These are phyloP conservation scores for Aphidius gifuensis DNA, from an alignment of 1,140 invertebrate genomes.

Conservation along the genomic window DNA sequence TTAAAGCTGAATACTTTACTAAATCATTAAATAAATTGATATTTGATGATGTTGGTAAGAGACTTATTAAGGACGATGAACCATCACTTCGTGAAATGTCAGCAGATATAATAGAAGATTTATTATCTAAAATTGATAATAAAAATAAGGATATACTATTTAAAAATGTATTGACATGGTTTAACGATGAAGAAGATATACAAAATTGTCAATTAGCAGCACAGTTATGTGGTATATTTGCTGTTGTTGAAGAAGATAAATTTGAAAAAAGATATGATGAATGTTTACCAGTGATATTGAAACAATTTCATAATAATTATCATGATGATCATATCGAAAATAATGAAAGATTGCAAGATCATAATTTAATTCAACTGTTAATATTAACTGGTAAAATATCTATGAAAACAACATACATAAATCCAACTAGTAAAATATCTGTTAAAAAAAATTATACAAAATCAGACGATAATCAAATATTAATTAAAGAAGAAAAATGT, in stretches of 20 bases:
- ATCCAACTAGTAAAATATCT: no score
- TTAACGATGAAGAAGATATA: slow-evolving; percentile 54
- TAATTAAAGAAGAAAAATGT: slow-evolving; percentile 43
- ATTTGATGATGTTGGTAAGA: slow-evolving; percentile 70
- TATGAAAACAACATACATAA: no score
- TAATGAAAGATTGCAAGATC: slow-evolving; percentile 61
- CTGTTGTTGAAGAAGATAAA: slow-evolving; percentile 64
- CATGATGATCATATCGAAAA: slow-evolving; percentile 33
- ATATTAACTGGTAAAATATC: slow-evolving; percentile 63
- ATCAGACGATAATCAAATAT: no score
- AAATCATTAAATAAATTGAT: slow-evolving; percentile 63
- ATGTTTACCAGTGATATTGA: slow-evolving; percentile 51
- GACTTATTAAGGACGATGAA: slow-evolving; percentile 72
- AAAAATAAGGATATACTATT: slow-evolving; percentile 64
- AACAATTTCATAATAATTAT: slow-evolving; percentile 48
- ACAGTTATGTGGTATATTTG: slow-evolving; percentile 69
- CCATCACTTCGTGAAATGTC: slow-evolving; percentile 48
- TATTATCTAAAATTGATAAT: no score
- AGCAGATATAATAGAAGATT: no score
- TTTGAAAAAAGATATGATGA: slow-evolving; percentile 63
- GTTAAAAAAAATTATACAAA: no score
- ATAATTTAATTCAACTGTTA: slow-evolving; percentile 69
- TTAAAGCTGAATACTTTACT: slow-evolving; percentile 67
- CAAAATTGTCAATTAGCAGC: slow-evolving; percentile 63
- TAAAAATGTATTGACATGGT: slow-evolving; percentile 64